Evolutionary conservation across 2,797 vertebrate species (phyloP).

Genomic region (Halcyon smyrnensis): DNA sequence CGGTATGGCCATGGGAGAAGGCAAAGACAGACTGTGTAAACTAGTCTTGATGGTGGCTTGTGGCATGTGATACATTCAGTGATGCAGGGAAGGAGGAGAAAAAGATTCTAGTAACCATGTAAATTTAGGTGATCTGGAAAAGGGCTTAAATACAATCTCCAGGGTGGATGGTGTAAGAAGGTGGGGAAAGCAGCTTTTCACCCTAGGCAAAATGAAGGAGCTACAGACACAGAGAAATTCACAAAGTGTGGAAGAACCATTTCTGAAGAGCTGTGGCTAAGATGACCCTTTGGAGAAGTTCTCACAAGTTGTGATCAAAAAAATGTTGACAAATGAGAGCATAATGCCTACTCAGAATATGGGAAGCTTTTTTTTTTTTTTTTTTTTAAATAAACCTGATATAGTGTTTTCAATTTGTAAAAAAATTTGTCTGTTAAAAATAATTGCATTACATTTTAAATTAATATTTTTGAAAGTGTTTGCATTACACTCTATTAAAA

Average conservation of each 20-base stretch:
- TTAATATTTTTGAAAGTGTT: background rate
- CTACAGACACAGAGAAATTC: background rate
- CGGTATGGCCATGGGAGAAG: background rate
- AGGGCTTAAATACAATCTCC: background rate
- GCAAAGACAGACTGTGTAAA: background rate
- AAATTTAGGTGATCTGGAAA: background rate
- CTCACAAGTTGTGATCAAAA: background rate
- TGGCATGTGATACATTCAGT: fast-evolving
- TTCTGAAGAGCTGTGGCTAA: background rate
- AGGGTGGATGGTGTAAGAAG: background rate
- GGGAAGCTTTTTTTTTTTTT: background rate
- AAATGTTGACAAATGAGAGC: background rate
- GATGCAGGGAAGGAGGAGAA: background rate
- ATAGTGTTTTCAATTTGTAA: background rate
- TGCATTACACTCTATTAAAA: background rate
- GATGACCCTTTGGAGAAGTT: background rate
- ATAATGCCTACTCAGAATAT: background rate
- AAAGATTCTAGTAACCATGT: background rate
- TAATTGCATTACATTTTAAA: background rate
- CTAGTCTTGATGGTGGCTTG: background rate
- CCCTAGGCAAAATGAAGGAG: background rate
- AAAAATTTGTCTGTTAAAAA: background rate
- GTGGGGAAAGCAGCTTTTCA: background rate
- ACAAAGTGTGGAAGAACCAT: background rate
- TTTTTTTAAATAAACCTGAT: background rate